A percentile compares a stretch with the other conserved stretches of the same genome.
Conservation (phyloP, 2,888 invertebrate species). For the Conchocele bisecta region DNA sequence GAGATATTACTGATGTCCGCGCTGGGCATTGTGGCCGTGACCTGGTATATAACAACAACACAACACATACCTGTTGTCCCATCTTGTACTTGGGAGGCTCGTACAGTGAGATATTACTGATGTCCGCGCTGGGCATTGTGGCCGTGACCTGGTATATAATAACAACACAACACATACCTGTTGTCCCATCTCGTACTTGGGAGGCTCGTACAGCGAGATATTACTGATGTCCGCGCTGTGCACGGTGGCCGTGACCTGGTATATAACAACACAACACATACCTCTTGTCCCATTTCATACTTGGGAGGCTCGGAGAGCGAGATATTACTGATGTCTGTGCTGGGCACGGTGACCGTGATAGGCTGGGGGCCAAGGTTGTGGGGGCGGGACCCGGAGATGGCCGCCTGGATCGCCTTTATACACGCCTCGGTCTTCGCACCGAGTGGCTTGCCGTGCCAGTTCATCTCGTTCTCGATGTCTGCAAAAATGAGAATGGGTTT, state of each 20-base stretch:
- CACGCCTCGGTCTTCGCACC: conserved; percentile 91
- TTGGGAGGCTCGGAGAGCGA: conserved; percentile 90
- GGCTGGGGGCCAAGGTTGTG: conserved; percentile 86
- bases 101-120: conserved; percentile 89
- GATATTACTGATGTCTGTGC: conserved; percentile 89
- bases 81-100: conserved; percentile 92
- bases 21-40: conserved; percentile 88
- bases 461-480: conserved; percentile 94
- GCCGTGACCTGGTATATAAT: conserved; percentile 83
- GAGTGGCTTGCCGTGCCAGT: conserved; percentile 99
- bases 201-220: conserved; percentile 90
- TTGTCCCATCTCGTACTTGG: conserved; percentile 88
- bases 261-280: conserved; percentile 54
- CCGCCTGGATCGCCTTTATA: conserved; percentile 83
- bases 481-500: no score
- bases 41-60: no score
- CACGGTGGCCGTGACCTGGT: conserved; percentile 86
- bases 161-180: conserved; percentile 73
- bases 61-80: conserved; percentile 83
- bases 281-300: conserved; percentile 87
- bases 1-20: conserved; percentile 89
- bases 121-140: conserved; percentile 89
- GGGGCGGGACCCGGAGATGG: conserved; percentile 88
- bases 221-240: conserved; percentile 89
- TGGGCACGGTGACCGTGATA: conserved; percentile 88